Evolutionary conservation across 2,113 vertebrate species (phyloP).

Genomic region (Mobula hypostoma): DNA sequence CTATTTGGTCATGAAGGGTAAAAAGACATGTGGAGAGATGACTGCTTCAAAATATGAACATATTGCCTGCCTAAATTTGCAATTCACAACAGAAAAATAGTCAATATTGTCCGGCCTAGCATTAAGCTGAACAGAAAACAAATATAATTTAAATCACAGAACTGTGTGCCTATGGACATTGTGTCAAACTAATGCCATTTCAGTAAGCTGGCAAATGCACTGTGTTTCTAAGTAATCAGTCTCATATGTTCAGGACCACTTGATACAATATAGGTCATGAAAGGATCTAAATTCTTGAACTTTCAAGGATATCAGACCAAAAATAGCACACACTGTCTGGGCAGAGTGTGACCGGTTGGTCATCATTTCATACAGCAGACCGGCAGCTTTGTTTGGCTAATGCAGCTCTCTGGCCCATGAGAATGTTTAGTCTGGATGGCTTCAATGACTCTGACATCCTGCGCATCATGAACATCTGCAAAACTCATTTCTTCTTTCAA

Average conservation of each 20-base stretch:
- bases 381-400: slow-evolving; percentile 35
- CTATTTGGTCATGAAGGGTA: neutral
- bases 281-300: neutral
- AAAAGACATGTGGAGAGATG: neutral
- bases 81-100: neutral
- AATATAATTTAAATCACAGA: neutral
- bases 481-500: slow-evolving; percentile 69
- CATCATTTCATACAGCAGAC: slow-evolving; percentile 13
- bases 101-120: neutral
- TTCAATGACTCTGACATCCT: slow-evolving; percentile 74
- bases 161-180: neutral
- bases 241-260: neutral
- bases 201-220: slow-evolving; percentile 14
- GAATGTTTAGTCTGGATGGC: slow-evolving; percentile 59
- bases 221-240: neutral
- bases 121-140: no score
- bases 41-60: neutral
- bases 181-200: neutral
- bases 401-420: slow-evolving; percentile 43
- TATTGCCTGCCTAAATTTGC: neutral
- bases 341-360: neutral
- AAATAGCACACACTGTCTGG: slow-evolving; percentile 36
- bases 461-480: slow-evolving; percentile 83
- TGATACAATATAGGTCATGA: slow-evolving; percentile 10
- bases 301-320: slow-evolving; percentile 33